These are phyloP conservation scores for Sphecodes monilicornis DNA, from an alignment of 2,888 invertebrate genomes.

Conservation along the genomic window DNA sequence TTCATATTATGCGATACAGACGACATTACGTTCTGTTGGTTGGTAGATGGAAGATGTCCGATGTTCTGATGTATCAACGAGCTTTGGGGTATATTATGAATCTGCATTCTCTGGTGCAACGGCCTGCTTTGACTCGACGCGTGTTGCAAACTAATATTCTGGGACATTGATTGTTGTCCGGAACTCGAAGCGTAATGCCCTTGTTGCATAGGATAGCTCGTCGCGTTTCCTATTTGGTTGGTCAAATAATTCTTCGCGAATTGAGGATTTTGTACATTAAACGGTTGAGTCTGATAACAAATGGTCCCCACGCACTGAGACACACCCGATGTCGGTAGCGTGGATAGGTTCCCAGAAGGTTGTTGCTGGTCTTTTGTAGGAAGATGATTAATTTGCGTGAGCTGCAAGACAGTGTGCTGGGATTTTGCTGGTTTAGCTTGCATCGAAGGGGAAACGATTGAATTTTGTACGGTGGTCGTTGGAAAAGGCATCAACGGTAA, in stretches of 20 bases:
- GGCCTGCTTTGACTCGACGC: slow-evolving; percentile 60
- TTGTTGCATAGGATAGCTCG: slow-evolving; percentile 67
- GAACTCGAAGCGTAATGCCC: slow-evolving; percentile 60
- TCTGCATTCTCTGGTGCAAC: slow-evolving; percentile 60
- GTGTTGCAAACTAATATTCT: slow-evolving; percentile 66
- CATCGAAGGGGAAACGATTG: slow-evolving; percentile 31
- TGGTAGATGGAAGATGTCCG: slow-evolving; percentile 45
- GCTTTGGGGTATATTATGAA: slow-evolving; percentile 53
- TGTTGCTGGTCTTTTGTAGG: slow-evolving; percentile 56
- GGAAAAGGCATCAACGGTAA: slow-evolving; percentile 67
- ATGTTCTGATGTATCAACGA: slow-evolving; percentile 61
- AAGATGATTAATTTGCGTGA: slow-evolving; percentile 61
- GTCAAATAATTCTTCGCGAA: slow-evolving; percentile 77
- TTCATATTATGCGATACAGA: slow-evolving; percentile 56
- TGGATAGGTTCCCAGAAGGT: slow-evolving; percentile 41
- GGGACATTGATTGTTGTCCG: slow-evolving; percentile 64
- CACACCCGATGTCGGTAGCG: slow-evolving; percentile 53
- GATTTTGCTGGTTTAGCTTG: slow-evolving; percentile 55
- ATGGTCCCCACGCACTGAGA: slow-evolving; percentile 61
- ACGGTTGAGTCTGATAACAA: slow-evolving; percentile 75
- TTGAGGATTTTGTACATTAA: slow-evolving; percentile 79
- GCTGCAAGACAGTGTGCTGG: slow-evolving; percentile 42
- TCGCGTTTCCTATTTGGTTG: slow-evolving; percentile 64
- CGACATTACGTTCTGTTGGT: slow-evolving; percentile 51
- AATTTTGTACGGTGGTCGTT: slow-evolving; percentile 44